These are phyloP conservation scores for Cacatua alba DNA, from an alignment of 2,113 vertebrate genomes.

Conservation along the genomic window DNA sequence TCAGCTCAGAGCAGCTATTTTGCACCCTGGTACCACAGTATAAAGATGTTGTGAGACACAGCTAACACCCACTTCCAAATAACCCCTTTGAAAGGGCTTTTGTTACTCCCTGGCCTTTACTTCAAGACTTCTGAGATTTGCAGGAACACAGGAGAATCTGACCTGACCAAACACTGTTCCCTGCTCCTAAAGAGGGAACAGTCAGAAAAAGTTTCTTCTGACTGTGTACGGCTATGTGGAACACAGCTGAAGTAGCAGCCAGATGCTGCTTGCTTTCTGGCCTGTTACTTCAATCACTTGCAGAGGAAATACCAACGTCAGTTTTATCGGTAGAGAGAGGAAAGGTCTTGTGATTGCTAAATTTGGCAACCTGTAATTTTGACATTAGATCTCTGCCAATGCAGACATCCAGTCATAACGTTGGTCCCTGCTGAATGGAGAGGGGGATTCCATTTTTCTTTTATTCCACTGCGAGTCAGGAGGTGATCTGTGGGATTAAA, in stretches of 20 bases:
- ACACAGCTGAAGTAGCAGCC: background rate
- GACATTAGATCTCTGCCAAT: background rate
- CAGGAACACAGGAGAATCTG: background rate
- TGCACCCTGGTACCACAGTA: background rate
- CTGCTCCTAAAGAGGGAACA: background rate
- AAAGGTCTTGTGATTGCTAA: background rate
- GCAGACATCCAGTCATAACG: background rate
- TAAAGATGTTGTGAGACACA: background rate
- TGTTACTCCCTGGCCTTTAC: background rate
- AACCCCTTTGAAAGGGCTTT: background rate
- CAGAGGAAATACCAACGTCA: background rate
- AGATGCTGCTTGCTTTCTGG: background rate
- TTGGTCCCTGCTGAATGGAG: background rate
- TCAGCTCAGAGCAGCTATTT: background rate
- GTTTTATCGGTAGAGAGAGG: background rate
- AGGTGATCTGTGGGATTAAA: background rate
- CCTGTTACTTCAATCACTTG: background rate
- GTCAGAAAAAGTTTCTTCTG: background rate
- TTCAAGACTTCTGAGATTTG: background rate
- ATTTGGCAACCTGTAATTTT: background rate
- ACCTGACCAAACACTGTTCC: background rate
- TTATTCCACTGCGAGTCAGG: background rate
- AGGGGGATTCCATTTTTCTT: background rate
- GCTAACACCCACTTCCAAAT: background rate
- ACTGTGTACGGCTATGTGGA: background rate